Conservation (phyloP, 64 coral and sea anemone species). For the Platygyra sinensis region DNA sequence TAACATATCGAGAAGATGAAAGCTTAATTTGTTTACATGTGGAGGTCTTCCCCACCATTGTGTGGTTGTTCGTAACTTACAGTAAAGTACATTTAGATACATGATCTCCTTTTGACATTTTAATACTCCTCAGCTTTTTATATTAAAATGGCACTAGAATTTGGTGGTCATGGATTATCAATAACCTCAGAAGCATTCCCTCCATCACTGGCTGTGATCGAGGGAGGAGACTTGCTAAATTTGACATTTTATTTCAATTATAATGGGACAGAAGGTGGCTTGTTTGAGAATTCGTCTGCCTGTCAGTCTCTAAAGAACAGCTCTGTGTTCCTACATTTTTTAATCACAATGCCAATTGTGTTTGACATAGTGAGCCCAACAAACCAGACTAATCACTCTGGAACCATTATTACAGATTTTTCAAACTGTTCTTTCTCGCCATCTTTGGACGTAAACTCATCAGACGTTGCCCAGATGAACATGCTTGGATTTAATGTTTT, state of each 20-base stretch:
- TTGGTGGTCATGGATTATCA: constrained; percentile 23
- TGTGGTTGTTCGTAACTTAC: not conserved
- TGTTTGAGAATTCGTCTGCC: constrained; percentile 46
- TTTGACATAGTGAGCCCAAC: constrained; percentile 33
- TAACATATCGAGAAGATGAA: too few relatives aligned
- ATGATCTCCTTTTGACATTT: not conserved
- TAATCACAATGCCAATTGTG: constrained; percentile 56
- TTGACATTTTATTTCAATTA: constrained; percentile 64
- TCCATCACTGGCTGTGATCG: constrained; percentile 13
- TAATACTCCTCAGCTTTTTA: not conserved
- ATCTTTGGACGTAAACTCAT: constrained; percentile 14
- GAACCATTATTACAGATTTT: constrained; percentile 49
- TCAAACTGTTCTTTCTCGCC: constrained; percentile 64
- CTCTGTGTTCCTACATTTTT: constrained; percentile 16
- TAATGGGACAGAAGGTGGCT: constrained; percentile 34
- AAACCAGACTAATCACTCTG: constrained; percentile 7
- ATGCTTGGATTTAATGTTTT: not conserved
- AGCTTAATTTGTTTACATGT: too few relatives aligned
- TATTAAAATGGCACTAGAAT: constrained; percentile 12
- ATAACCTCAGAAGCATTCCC: constrained; percentile 12
- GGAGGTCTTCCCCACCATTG: not conserved
- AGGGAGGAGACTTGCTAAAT: constrained; percentile 68
- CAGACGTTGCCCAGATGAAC: not conserved
- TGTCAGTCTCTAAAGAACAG: constrained; percentile 37
- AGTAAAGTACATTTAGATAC: not conserved